These are phyloP conservation scores for Acestrorhynchus altus DNA, from an alignment of 2,797 vertebrate genomes.

Conservation along the genomic window DNA sequence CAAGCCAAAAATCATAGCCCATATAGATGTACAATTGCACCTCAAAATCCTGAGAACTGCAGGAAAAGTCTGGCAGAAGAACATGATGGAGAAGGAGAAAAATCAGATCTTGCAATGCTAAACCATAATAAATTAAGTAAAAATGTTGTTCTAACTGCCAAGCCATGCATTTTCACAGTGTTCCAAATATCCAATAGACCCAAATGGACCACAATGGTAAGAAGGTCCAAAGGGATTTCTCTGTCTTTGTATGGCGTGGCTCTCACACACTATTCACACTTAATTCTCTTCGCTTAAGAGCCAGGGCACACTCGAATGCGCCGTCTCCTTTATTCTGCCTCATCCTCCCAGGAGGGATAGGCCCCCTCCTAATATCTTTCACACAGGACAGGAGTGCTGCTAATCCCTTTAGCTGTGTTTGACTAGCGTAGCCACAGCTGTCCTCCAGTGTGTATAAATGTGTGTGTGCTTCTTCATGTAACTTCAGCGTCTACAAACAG, in stretches of 20 bases:
- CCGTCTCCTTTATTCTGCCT: conserved; percentile 22
- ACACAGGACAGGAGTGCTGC: conserved; percentile 46
- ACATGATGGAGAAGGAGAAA: too few relatives aligned
- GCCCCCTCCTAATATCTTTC: conserved; percentile 38
- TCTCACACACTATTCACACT: conserved; percentile 36
- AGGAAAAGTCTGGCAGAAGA: too few relatives aligned
- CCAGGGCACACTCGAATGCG: conserved; percentile 37
- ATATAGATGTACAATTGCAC: too few relatives aligned
- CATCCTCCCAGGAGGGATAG: conserved; percentile 26
- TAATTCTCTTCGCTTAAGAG: conserved; percentile 40
- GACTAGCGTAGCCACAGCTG: conserved; percentile 52
- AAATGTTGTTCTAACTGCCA: background rate
- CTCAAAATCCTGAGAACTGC: too few relatives aligned
- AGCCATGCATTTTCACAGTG: background rate
- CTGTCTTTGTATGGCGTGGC: conserved; percentile 13
- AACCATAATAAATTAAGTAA: too few relatives aligned
- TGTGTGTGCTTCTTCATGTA: conserved; percentile 1
- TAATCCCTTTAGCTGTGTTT: conserved; percentile 53
- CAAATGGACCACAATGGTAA: conserved; percentile 9
- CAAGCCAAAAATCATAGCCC: too few relatives aligned
- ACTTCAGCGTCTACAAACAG: background rate
- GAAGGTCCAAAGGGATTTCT: background rate
- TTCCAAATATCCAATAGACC: conserved; percentile 10
- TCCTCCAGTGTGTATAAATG: conserved; percentile 7
- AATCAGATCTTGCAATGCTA: too few relatives aligned